Evolutionary conservation across 2,113 vertebrate species (phyloP).

Genomic region (Microtus richardsoni): DNA sequence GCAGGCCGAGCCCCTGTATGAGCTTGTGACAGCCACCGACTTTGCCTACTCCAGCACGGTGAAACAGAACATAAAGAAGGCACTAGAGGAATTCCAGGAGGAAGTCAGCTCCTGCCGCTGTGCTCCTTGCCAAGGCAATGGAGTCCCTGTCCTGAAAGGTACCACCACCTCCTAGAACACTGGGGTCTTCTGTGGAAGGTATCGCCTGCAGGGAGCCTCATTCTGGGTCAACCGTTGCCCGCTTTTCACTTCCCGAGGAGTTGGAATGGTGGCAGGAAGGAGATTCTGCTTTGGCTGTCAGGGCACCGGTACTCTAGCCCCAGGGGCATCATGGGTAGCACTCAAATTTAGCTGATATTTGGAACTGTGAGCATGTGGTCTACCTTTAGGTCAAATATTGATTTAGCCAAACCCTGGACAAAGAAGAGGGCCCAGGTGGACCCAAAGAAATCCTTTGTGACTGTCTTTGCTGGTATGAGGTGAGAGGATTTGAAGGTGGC

Average conservation of each 20-base stretch:
- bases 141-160: slow-evolving; percentile 92
- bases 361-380: neutral
- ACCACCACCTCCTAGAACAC: neutral
- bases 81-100: slow-evolving; percentile 90
- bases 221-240: neutral
- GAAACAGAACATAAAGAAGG: slow-evolving; percentile 91
- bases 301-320: neutral
- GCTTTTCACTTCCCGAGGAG: neutral
- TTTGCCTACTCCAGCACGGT: slow-evolving; percentile 85
- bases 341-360: neutral
- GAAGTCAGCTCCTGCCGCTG: slow-evolving; percentile 93
- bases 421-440: neutral
- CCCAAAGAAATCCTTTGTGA: neutral
- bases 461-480: neutral
- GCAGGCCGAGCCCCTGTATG: slow-evolving; percentile 91
- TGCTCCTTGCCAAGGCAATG: slow-evolving; percentile 92
- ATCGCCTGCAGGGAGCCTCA: neutral
- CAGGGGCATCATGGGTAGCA: neutral
- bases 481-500: neutral
- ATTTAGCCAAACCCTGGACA: neutral
- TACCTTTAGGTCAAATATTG: neutral
- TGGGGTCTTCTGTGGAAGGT: accelerated
- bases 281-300: neutral
- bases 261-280: neutral
- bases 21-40: slow-evolving; percentile 91